Conservation (phyloP, 2,797 vertebrate species). For the Microctenopoma stevenorrisi region DNA sequence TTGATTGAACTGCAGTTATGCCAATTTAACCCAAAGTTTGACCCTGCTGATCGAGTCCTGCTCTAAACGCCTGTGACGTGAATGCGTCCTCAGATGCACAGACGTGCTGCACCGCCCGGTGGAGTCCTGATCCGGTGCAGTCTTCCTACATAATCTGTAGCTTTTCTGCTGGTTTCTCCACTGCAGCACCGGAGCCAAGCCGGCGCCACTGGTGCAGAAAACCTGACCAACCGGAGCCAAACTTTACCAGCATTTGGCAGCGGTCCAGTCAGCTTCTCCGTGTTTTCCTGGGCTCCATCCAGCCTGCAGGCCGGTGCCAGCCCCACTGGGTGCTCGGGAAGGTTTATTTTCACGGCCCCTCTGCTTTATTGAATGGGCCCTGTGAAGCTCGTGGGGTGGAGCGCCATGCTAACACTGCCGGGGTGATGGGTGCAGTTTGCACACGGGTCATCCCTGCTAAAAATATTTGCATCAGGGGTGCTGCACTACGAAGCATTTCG, state of each 20-base stretch:
- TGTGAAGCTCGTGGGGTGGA: conserved; percentile 45
- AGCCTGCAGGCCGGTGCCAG: conserved; percentile 54
- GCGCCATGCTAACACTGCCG: conserved; percentile 28
- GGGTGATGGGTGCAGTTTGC: conserved; percentile 54
- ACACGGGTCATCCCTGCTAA: conserved; percentile 53
- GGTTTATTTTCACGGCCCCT: conserved; percentile 53
- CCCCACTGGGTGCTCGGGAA: conserved; percentile 53
- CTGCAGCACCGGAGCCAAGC: conserved; percentile 14
- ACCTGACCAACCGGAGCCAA: conserved; percentile 46
- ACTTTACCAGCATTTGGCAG: conserved; percentile 55
- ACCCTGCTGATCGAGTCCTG: too few relatives aligned
- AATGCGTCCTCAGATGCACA: too few relatives aligned
- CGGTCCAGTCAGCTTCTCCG: conserved; percentile 45
- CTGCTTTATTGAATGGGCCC: conserved; percentile 56
- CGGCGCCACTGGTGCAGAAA: conserved; percentile 33
- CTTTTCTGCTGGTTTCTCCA: conserved; percentile 13
- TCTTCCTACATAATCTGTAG: background rate
- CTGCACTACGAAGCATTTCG: conserved; percentile 8
- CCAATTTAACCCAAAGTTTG: too few relatives aligned
- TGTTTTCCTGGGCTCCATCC: conserved; percentile 50
- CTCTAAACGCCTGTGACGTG: too few relatives aligned
- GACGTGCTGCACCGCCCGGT: too few relatives aligned
- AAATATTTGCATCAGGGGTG: conserved; percentile 62
- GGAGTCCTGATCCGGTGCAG: too few relatives aligned
- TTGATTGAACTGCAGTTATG: too few relatives aligned